phyloP scores from a whole-genome alignment of 2,797 vertebrate genomes.

The Apogon hyalosoma region DNA sequence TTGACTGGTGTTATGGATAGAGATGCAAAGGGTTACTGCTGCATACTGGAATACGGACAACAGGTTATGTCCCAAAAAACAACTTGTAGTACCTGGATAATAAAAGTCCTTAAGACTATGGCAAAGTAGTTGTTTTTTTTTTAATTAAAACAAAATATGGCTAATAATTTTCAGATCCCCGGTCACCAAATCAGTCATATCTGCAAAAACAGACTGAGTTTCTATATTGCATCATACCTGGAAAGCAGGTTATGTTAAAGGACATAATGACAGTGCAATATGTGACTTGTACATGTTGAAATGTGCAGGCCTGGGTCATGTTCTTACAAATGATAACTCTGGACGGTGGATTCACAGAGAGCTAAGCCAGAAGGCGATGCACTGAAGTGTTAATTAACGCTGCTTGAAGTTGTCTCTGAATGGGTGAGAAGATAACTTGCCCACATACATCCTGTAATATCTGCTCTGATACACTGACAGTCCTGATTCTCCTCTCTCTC shows the following conservation, averaged over 20 bases:
- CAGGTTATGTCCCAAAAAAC: no score
- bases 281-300: not conserved
- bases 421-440: conserved; percentile 22
- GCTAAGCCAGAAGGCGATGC: conserved; percentile 32
- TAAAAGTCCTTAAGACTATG: no score
- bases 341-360: not conserved
- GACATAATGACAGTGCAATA: not conserved
- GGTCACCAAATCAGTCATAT: no score
- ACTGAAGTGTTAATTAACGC: conserved; percentile 16
- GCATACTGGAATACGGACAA: no score
- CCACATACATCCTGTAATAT: conserved; percentile 28
- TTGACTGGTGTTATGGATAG: no score
- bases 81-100: no score
- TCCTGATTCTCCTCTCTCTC: conserved; percentile 13
- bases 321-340: not conserved
- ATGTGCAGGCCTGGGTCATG: not conserved
- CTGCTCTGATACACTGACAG: conserved; percentile 20
- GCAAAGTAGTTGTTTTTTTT: no score
- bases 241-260: not conserved
- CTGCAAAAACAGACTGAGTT: no score
- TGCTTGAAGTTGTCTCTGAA: conserved; percentile 18
- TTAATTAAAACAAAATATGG: no score
- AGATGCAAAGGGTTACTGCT: no score
- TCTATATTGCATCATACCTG: not conserved
- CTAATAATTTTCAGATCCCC: no score